Evolutionary conservation across 1,140 invertebrate genomes (phyloP).

Genomic region (Hesperophylax magnus): DNA sequence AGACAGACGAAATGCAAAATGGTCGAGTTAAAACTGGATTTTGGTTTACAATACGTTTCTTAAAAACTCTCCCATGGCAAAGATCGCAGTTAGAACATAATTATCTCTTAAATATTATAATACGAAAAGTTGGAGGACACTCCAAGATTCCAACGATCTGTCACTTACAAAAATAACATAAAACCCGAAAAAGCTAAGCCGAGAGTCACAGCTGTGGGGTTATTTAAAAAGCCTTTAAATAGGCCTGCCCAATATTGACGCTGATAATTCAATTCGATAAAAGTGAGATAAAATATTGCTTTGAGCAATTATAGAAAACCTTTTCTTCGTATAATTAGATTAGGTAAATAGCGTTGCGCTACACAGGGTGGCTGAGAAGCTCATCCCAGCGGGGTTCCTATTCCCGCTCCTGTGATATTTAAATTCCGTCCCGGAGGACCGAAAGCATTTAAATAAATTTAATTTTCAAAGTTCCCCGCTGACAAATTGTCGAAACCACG

Average conservation of each 20-base stretch:
- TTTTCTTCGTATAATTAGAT: conserved; percentile 37
- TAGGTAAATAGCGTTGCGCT: conserved; percentile 27
- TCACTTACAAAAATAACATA: too few relatives aligned
- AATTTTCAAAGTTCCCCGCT: conserved; percentile 55
- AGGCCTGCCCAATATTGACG: not conserved
- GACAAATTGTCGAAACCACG: conserved; percentile 56
- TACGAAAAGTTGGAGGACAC: too few relatives aligned
- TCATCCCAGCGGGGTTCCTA: conserved; percentile 29
- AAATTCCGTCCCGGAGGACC: conserved; percentile 55
- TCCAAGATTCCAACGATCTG: too few relatives aligned
- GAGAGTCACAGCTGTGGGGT: too few relatives aligned
- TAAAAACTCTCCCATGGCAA: too few relatives aligned
- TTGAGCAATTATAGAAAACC: conserved; percentile 22
- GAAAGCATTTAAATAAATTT: conserved; percentile 57
- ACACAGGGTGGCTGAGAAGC: not conserved
- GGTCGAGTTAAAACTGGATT: too few relatives aligned
- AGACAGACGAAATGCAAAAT: too few relatives aligned
- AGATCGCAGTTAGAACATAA: too few relatives aligned
- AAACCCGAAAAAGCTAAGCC: too few relatives aligned
- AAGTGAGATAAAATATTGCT: conserved; percentile 26
- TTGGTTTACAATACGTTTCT: too few relatives aligned
- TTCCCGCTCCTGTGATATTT: conserved; percentile 48
- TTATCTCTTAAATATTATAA: too few relatives aligned
- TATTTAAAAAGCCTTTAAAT: not conserved
- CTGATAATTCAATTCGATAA: conserved; percentile 21